phyloP scores from a whole-genome alignment of 2,888 invertebrate genomes.

The Listrodromus nycthemerus region DNA sequence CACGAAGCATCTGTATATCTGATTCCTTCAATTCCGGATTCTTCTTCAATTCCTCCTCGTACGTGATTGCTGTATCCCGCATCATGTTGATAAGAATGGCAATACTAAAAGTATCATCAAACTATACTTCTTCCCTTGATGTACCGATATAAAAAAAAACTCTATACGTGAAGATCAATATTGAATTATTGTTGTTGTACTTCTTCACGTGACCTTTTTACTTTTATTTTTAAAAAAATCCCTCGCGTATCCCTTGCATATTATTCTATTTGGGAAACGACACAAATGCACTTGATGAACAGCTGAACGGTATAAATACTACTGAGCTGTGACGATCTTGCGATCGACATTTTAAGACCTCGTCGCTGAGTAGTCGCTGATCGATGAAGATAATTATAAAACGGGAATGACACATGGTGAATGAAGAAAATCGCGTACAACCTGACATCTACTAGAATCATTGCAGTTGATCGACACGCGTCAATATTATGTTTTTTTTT shows the following conservation, averaged over 20 bases:
- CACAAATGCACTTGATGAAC: constrained; percentile 19
- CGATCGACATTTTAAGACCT: constrained; percentile 56
- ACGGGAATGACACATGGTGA: constrained; percentile 30
- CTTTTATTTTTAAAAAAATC: neutral
- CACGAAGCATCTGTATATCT: constrained; percentile 84
- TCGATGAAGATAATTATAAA: constrained; percentile 33
- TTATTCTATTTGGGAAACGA: constrained; percentile 7
- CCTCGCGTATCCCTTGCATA: neutral
- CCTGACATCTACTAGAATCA: no score
- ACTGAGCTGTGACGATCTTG: constrained; percentile 58
- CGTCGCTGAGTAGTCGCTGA: constrained; percentile 34
- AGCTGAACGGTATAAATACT: constrained; percentile 38
- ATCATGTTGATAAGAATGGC: constrained; percentile 44
- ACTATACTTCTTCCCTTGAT: neutral
- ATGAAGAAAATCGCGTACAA: no score
- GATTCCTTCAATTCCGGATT: constrained; percentile 87
- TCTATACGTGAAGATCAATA: neutral
- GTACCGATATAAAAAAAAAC: no score
- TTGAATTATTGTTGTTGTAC: neutral
- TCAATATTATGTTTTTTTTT: no score
- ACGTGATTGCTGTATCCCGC: constrained; percentile 67
- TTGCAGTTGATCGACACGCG: no score
- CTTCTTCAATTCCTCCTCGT: constrained; percentile 87
- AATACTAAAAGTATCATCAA: constrained; percentile 9
- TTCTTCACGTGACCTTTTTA: neutral